Evolutionary conservation across 1,140 invertebrate species (phyloP), one percentile per base, ranked within the genome.

Genomic region (Scylla paramamosain): DNA sequence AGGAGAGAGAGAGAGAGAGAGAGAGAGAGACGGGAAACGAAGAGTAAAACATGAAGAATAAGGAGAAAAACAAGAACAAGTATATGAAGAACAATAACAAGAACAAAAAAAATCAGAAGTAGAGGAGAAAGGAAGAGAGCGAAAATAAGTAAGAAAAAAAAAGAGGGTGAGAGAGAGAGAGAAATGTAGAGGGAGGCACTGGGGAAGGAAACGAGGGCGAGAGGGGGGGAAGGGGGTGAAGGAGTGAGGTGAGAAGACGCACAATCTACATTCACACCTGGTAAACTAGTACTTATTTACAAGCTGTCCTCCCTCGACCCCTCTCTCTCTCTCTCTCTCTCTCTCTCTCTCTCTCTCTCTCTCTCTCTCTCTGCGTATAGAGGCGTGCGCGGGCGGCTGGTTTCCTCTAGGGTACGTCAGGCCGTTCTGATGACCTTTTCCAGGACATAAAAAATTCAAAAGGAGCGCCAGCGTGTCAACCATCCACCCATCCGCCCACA

Each of bases 271-370:
- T 39, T 2, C 39, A 39, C 6, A 39, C 1, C 1, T 39, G 39
- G 6, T 39, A 39, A 39, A 39, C 39, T 39, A 39, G 39, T 39
- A 39, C 39, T 39, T 39, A 39, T 39, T 39, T 39, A 39, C 1
- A 6, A 39, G 39, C 6, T 39, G 1, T 39, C 6, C 39, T 32
- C 48, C 29, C 6, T 91, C n/a, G 67, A n/a, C 67, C n/a, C 67
- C 39, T 91, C 29, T 48, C 48, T 91, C 90, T 91, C 16, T 46
- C 90, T 48, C 45, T 59, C 45, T 32, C 45, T 90, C 88, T 90
- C 88, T 90, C 88, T 90, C 88, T 90, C 88, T 90, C 88, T 90
- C 88, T 90, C 88, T 90, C 88, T 90, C 88, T 90, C 88, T 90
- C 88, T 90, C 88, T 90, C 88, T 90, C 88, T 90, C 88, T 90